Evolutionary conservation across 2,888 invertebrate genomes (phyloP), one percentile per base, ranked within the genome.

Genomic region (Mongoloraphidia duomilia): DNA sequence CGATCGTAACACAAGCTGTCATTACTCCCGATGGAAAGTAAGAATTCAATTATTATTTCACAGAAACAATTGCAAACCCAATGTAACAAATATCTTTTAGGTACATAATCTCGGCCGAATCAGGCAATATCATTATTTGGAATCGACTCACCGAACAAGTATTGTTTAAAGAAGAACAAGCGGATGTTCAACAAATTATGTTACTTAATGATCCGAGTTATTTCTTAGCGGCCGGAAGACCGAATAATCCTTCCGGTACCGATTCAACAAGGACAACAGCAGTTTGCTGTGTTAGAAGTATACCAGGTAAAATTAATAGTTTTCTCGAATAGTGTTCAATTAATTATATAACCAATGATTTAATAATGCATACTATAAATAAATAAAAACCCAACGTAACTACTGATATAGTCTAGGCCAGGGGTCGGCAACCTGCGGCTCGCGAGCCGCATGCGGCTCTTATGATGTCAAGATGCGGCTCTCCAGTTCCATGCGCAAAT

Each of bases 1-100:
- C 95, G 8, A 95, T 95, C 56, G 91, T 96, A 0, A 94, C 94
- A 0, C 89, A 93, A 55, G 94, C 94, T 0, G 76, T 82, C 44
- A 86, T 95, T 44, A 93, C 93, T 0, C 82, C 84, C 0, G 82
- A 82, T 60, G 92, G 90, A 33, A 83, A 82, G 71, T 77, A 68
- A 62, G 63, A 60, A 47, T 45, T 41, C n/a, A 11, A 39, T 13
- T 33, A 41, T 37, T 3, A 38, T 14, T 39, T 14, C 40, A 39
- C 17, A 39, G 13, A 39, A 8, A 39, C 40, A 11, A 14, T 14
- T 14, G 13, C 40, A 9, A 2, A n/a, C 4, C 2, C 40, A 8
- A 39, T 9, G 11, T 14, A 37, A 38, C 11, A 11, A 13, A 36
- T 26, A 34, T 34, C 46, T 57, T 63, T 49, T 53, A 76, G 77